Evolutionary conservation across 1,140 invertebrate genomes (phyloP).

Genomic region (Lamellibrachia luymesi): DNA sequence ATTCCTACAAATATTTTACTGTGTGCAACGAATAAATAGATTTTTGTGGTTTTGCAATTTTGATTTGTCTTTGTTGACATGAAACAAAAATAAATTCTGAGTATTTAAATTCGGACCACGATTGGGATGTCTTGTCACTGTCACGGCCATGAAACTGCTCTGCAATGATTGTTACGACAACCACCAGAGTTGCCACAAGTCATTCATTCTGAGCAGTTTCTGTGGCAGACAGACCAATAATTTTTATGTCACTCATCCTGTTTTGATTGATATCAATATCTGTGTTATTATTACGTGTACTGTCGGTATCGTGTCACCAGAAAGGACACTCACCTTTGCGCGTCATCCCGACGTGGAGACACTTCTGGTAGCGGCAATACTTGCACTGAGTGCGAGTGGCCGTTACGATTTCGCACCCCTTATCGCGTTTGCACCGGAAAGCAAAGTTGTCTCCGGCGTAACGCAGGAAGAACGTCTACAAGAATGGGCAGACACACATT

Average conservation of each 20-base stretch:
- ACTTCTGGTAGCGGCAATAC: slow-evolving; percentile 90
- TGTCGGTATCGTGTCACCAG: background rate
- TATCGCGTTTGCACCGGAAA: slow-evolving; percentile 47
- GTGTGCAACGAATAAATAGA: no score
- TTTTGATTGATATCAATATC: no score
- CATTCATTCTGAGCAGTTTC: background rate
- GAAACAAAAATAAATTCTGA: no score
- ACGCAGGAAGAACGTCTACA: slow-evolving; percentile 89
- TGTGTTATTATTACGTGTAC: no score
- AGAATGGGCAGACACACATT: background rate
- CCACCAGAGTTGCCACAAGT: background rate
- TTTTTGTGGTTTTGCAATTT: background rate
- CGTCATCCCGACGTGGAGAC: slow-evolving; percentile 90
- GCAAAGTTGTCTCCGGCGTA: slow-evolving; percentile 84
- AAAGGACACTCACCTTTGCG: slow-evolving; percentile 65
- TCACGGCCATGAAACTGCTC: background rate
- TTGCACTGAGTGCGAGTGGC: slow-evolving; percentile 95
- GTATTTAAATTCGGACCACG: no score
- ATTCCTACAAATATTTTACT: no score
- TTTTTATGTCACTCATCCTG: no score
- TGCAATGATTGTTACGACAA: background rate
- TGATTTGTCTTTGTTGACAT: background rate
- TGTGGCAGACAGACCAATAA: background rate
- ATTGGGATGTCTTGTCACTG: no score
- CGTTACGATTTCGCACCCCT: slow-evolving; percentile 86